phyloP scores from a whole-genome alignment of 2,888 invertebrate genomes.

The Luperina testacea region DNA sequence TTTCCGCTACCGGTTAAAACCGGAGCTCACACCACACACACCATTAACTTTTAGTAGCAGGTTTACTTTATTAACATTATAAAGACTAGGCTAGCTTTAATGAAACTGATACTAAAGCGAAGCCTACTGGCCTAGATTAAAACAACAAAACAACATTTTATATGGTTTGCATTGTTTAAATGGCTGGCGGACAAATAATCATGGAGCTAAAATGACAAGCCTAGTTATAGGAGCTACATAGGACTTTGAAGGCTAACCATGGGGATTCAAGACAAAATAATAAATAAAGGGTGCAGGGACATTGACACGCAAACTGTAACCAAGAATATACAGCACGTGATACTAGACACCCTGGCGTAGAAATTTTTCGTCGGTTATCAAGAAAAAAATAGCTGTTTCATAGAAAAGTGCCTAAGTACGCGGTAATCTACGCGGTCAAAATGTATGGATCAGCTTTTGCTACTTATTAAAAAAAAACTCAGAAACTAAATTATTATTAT shows the following conservation, averaged over 20 bases:
- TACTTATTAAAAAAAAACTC: neutral
- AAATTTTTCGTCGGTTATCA: neutral
- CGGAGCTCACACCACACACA: no score
- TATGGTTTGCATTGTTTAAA: neutral
- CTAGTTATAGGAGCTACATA: neutral
- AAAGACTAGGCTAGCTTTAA: neutral
- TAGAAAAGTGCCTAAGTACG: no score
- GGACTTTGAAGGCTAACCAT: neutral
- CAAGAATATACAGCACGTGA: no score
- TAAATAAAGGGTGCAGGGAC: neutral
- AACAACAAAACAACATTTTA: neutral
- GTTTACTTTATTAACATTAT: neutral
- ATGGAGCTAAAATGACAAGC: neutral
- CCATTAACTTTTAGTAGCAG: slow-evolving; percentile 30
- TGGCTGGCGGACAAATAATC: neutral
- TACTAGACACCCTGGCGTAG: neutral
- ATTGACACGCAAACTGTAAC: neutral
- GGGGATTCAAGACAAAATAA: neutral
- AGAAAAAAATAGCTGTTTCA: no score
- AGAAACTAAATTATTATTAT: neutral
- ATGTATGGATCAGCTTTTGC: neutral
- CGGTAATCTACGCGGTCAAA: neutral
- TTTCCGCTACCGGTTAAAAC: slow-evolving; percentile 15
- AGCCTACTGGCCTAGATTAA: neutral
- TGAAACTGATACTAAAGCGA: neutral